Evolutionary conservation across 2,888 invertebrate species (phyloP).

Genomic region (Mamestra brassicae): DNA sequence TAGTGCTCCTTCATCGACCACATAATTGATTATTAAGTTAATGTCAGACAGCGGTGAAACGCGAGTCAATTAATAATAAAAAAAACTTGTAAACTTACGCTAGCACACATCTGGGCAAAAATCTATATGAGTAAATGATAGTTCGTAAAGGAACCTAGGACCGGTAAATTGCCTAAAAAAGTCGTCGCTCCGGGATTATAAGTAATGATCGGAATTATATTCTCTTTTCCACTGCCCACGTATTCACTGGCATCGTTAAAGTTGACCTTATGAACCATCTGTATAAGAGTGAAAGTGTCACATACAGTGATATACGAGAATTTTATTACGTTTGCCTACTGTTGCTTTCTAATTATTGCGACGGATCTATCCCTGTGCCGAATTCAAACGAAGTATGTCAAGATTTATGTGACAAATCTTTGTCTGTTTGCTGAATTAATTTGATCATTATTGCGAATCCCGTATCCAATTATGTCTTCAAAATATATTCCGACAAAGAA

Average conservation of each 20-base stretch:
- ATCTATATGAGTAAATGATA: not conserved
- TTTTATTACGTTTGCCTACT: slow-evolving; percentile 24
- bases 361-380: slow-evolving; percentile 10
- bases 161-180: not conserved
- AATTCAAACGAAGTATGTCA: slow-evolving; percentile 42
- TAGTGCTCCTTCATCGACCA: not conserved
- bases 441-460: slow-evolving; percentile 28
- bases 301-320: slow-evolving; percentile 18
- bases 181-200: not conserved
- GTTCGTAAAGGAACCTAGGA: not conserved
- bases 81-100: not conserved
- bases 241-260: slow-evolving; percentile 38
- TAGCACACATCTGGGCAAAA: not conserved
- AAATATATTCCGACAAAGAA: slow-evolving; percentile 13
- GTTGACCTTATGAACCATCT: slow-evolving; percentile 31
- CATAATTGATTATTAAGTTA: not conserved
- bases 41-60: not conserved
- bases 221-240: slow-evolving; percentile 15
- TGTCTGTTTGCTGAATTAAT: slow-evolving; percentile 38
- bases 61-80: not conserved
- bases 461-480: slow-evolving; percentile 14
- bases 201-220: slow-evolving; percentile 19
- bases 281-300: slow-evolving; percentile 16
- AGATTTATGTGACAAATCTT: slow-evolving; percentile 28
- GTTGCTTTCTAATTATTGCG: slow-evolving; percentile 42